Base-by-base conservation (phyloP, 1,140 invertebrate species). In the Drosophila asahinai region DNA sequence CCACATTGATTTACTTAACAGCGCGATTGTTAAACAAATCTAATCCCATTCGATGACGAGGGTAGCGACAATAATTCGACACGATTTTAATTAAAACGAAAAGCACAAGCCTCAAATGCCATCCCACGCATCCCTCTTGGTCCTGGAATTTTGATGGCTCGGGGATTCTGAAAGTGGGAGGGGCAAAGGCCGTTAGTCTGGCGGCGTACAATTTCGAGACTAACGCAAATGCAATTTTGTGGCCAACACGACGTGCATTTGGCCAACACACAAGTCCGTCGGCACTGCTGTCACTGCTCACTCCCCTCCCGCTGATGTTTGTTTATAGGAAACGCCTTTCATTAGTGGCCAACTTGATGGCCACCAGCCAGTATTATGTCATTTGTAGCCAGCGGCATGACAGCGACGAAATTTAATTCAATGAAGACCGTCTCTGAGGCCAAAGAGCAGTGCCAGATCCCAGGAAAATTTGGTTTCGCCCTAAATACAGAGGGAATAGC, bases 151-250 rank as follows among this genome's bases (percentile, higher is more conserved):
- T 47, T 36, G 33, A 40, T 80, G 66, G 36, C 25, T 52, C 22
- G 33, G 48, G 49, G 27, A 43, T 63, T 52, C 36, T 40, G 2
- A 22, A 22, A 33, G 30, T 22, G 38, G 17, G 33, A 15, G 33
- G 36, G 30, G 9, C 22, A 62, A 25, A 51, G 33, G n/a, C 38
- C 25, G 52, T 55, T 71, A 55, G 47, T 43, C 47, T 19, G 17
- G 14, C 15, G 6, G 30, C 36, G 54, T 60, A 59, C 38, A 76
- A 60, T 77, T 73, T 67, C 33, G 62, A 73, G 45, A 38, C 33
- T 38, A 77, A 73, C 48, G 52, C 64, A 74, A 78, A 83, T 82
- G 75, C 80, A 79, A 79, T 82, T 78, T 79, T 64, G 81, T 79
- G 68, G 63, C 47, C 52, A 55, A 66, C 80, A 66, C 43, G 58